Evolutionary conservation across 2,888 invertebrate species (phyloP), one percentile per base, ranked within the genome.

Genomic region (Drosophila antonietae): DNA sequence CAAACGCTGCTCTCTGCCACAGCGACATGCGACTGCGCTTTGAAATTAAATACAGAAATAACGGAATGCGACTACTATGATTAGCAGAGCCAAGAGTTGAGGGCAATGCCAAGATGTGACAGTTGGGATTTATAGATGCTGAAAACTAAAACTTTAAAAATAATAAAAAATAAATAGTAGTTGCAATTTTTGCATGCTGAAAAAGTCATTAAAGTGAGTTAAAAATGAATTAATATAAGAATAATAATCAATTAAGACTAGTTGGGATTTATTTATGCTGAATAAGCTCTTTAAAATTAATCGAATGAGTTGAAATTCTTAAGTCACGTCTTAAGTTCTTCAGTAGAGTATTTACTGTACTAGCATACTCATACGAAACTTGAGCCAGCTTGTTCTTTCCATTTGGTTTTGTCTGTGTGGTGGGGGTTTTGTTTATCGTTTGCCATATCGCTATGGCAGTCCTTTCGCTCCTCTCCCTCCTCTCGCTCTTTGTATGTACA

Each of bases 21-120:
- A 28, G 47, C 28, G 47, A 28, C 47, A 15, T 47, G 15, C 18
- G 56, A 44, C 66, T 58, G 44, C 64, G 75, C 73, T 73, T 64
- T 67, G 59, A 85, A 82, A 82, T 80, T 80, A 82, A 82, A 82
- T 73, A 80, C 80, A 68, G 71, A 82, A 82, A 80, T 76, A 71
- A 41, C 58, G 56, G 37, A 51, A 65, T 51, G n/a, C 18, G 12
- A 15, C 28, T 23, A 37, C n/a, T 37, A 2, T 28, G 60, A 35
- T 28, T 6, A 15, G 12, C 14, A 39, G 3, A 18, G 39, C 12
- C n/a, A 9, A 33, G 14, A 33, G 12, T n/a, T 6, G 14, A 10
- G 5, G 5, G 18, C 3, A 2, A 33, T 55, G 18, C 2, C 20
- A 20, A 20, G 20, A 20, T 33, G 31, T 1, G 6, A 3, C 28